These are phyloP conservation scores for Zootermopsis nevadensis DNA, from an alignment of 2,888 invertebrate species.

Conservation along the genomic window DNA sequence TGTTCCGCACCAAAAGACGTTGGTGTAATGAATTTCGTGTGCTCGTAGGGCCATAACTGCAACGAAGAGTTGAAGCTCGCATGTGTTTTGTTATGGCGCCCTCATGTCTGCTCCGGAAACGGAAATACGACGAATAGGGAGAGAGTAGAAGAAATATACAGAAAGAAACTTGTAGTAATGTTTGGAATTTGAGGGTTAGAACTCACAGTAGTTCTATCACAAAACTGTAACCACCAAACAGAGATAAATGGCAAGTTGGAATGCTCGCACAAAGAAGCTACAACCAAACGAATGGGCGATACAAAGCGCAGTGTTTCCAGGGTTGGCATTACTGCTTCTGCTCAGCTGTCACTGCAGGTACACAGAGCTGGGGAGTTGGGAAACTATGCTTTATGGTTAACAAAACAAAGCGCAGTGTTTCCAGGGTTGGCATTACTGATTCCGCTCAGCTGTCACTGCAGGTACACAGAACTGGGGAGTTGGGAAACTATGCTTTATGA, in stretches of 20 bases:
- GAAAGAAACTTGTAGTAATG: constrained; percentile 9
- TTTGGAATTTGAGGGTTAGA: constrained; percentile 2
- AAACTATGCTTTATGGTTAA: too few relatives aligned
- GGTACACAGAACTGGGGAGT: too few relatives aligned
- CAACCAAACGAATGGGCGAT: not conserved
- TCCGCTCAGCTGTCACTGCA: not conserved
- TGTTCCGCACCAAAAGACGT: not conserved
- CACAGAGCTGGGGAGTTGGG: too few relatives aligned
- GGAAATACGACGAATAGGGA: not conserved
- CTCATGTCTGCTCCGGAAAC: not conserved
- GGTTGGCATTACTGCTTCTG: not conserved
- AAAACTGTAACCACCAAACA: not conserved
- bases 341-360: not conserved
- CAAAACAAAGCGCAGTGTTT: not conserved
- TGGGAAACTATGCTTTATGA: too few relatives aligned
- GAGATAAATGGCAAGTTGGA: not conserved
- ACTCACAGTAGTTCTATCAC: not conserved
- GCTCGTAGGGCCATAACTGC: not conserved
- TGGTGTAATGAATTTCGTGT: not conserved
- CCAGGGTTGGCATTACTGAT: not conserved
- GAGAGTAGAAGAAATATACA: not conserved
- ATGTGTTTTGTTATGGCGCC: constrained; percentile 2
- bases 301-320: not conserved
- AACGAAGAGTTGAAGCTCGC: not conserved
- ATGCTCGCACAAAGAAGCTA: constrained; percentile 3